A percentile compares a stretch with the other conserved stretches of the same genome.
Evolutionary conservation across 2,113 vertebrate genomes (phyloP).

Genomic region (Crotalus tigris): DNA sequence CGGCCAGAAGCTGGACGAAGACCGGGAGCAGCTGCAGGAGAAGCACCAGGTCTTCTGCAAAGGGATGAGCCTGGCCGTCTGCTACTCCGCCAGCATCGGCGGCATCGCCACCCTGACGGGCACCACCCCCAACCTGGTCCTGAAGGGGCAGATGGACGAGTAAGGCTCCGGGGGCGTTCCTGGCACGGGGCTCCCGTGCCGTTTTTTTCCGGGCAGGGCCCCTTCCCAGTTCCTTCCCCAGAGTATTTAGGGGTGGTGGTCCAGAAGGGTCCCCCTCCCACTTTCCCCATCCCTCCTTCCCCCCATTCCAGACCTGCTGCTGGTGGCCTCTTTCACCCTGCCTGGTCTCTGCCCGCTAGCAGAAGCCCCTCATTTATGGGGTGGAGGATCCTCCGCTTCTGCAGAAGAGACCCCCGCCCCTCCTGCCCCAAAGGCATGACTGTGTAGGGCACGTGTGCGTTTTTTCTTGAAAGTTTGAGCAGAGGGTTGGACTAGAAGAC

Average conservation of each 20-base stretch:
- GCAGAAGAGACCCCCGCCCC: too few species aligned
- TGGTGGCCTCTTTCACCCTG: too few species aligned
- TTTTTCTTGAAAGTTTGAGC: too few species aligned
- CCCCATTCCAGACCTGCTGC: too few species aligned
- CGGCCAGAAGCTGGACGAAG: not conserved
- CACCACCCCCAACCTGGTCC: constrained; percentile 87
- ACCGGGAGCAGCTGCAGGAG: not conserved
- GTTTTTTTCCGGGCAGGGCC: not conserved
- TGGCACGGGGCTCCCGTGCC: not conserved
- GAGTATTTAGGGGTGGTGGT: not conserved
- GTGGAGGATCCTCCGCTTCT: too few species aligned
- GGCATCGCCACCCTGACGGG: constrained; percentile 91
- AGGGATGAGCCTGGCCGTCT: constrained; percentile 85
- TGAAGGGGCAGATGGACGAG: constrained; percentile 86
- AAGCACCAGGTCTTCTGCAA: constrained; percentile 75
- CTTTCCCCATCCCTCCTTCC: not conserved
- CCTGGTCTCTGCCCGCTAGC: too few species aligned
- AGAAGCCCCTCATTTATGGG: too few species aligned
- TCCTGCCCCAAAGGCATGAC: too few species aligned
- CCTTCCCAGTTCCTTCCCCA: not conserved
- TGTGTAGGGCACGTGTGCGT: too few species aligned
- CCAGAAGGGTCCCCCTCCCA: not conserved
- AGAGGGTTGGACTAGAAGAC: too few species aligned
- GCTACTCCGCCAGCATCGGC: constrained; percentile 91
- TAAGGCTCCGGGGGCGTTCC: constrained; percentile 62